A percentile compares a stretch with the other conserved stretches of the same genome.
Evolutionary conservation across 2,113 vertebrate genomes (phyloP).

Genomic region (Tilapia sparmanii): DNA sequence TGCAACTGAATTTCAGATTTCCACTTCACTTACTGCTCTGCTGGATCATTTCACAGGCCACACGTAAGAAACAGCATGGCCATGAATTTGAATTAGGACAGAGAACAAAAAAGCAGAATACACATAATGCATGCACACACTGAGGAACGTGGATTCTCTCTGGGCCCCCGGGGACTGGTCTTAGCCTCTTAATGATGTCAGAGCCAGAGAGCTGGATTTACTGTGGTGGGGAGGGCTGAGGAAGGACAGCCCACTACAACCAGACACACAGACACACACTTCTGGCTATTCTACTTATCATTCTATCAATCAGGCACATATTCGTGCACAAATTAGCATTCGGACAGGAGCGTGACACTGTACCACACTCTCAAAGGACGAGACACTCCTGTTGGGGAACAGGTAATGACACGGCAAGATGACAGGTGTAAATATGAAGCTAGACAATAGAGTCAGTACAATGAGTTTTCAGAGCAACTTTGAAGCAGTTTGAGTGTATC

Average conservation of each 20-base stretch:
- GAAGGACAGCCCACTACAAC: neutral
- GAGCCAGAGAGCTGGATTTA: slow-evolving; percentile 19
- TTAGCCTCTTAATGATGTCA: slow-evolving; percentile 16
- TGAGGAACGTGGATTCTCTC: neutral
- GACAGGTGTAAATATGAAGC: neutral
- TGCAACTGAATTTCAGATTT: neutral
- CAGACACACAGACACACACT: neutral
- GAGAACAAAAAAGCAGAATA: neutral
- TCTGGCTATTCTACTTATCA: neutral
- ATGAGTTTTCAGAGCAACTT: neutral
- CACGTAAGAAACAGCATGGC: neutral
- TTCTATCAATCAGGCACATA: neutral
- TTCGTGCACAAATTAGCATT: neutral
- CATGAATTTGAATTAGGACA: neutral
- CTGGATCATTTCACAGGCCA: neutral
- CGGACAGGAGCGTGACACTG: neutral
- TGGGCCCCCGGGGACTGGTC: neutral
- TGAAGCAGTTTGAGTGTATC: neutral
- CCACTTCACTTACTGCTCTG: neutral
- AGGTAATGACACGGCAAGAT: neutral
- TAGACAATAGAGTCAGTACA: neutral
- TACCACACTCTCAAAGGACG: neutral
- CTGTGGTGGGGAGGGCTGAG: neutral
- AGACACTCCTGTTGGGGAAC: neutral
- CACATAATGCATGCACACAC: neutral